Percentiles rank a stretch among this genome's conserved stretches.
phyloP scores from a whole-genome alignment of 2,888 invertebrate species.

The Cantharis flavilabris region DNA sequence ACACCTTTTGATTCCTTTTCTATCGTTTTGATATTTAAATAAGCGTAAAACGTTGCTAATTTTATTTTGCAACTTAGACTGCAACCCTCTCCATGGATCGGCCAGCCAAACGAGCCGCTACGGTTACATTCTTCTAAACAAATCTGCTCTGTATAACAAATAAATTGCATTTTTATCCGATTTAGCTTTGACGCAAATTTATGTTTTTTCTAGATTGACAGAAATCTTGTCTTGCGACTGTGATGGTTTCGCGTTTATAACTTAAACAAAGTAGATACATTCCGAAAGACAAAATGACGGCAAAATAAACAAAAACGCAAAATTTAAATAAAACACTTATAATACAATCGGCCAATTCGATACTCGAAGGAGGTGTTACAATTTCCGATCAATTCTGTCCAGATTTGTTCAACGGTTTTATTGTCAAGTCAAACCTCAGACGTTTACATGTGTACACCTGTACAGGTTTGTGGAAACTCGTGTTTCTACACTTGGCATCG shows the following conservation, averaged over 20 bases:
- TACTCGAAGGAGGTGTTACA: constrained; percentile 18
- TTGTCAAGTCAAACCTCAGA: constrained; percentile 34
- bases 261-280: constrained; percentile 47
- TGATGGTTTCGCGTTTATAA: constrained; percentile 49
- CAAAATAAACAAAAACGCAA: constrained; percentile 45
- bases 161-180: constrained; percentile 55
- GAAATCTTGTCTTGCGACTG: constrained; percentile 50
- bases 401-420: constrained; percentile 30
- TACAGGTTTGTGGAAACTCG: constrained; percentile 45
- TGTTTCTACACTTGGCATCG: constrained; percentile 44
- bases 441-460: constrained; percentile 36
- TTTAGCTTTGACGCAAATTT: constrained; percentile 51
- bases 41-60: constrained; percentile 49
- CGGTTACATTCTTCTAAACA: constrained; percentile 40
- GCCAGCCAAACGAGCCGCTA: constrained; percentile 7
- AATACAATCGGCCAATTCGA: constrained; percentile 41
- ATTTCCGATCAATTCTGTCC: constrained; percentile 19
- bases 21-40: constrained; percentile 41
- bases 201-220: constrained; percentile 52
- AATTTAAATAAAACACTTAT: constrained; percentile 50
- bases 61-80: constrained; percentile 41
- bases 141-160: constrained; percentile 44
- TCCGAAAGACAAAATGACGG: constrained; percentile 50
- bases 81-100: constrained; percentile 27
- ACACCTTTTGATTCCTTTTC: constrained; percentile 46